phyloP scores from a whole-genome alignment of 2,888 invertebrate species.

The Amiota minor region DNA sequence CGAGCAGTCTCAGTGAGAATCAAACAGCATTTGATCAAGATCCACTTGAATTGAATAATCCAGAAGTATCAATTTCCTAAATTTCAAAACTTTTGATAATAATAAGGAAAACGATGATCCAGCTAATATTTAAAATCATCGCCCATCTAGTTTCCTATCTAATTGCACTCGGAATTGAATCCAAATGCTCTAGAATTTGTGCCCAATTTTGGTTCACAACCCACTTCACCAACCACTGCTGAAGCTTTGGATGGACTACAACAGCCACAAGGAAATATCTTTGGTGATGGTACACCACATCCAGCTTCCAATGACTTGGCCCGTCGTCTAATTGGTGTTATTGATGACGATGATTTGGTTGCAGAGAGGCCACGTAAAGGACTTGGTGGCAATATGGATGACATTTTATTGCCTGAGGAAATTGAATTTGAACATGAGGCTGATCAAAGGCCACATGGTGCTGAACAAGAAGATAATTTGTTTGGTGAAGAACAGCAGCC shows the following conservation, averaged over 20 bases:
- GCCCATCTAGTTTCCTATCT: conserved; percentile 40
- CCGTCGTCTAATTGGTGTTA: conserved; percentile 51
- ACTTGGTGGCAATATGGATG: conserved; percentile 68
- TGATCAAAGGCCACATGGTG: conserved; percentile 70
- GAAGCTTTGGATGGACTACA: conserved; percentile 38
- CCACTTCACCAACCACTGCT: conserved; percentile 75
- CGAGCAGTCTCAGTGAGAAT: conserved; percentile 66
- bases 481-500: conserved; percentile 40
- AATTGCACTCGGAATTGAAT: conserved; percentile 85
- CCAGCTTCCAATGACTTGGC: conserved; percentile 41
- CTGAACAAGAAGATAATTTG: conserved; percentile 58
- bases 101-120: conserved; percentile 53
- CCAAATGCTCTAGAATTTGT: conserved; percentile 91
- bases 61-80: conserved; percentile 3
- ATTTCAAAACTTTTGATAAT: conserved; percentile 48
- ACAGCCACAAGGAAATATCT: conserved; percentile 31
- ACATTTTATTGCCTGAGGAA: conserved; percentile 68
- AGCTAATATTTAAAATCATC: conserved; percentile 10
- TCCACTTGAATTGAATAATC: background rate
- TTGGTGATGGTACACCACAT: conserved; percentile 27
- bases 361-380: conserved; percentile 85
- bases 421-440: conserved; percentile 70
- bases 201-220: conserved; percentile 72
- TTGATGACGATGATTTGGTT: conserved; percentile 73
- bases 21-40: conserved; percentile 39